Evolutionary conservation across 2,888 invertebrate species (phyloP).

Genomic region (Chaetogeoica ovagalla): DNA sequence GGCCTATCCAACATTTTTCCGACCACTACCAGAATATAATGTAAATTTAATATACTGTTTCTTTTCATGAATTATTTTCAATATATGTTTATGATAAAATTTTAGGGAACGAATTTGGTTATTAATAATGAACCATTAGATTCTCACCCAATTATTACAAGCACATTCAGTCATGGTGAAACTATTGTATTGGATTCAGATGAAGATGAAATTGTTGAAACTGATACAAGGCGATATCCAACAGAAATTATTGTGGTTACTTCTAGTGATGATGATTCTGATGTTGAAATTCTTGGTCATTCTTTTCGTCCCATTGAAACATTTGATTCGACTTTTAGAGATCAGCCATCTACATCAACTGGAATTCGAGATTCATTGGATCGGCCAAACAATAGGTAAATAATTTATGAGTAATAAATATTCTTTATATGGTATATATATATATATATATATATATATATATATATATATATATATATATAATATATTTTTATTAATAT

Average conservation of each 20-base stretch:
- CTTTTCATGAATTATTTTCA: neutral
- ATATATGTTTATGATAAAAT: neutral
- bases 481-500: too few relatives aligned
- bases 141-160: neutral
- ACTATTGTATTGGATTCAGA: slow-evolving; percentile 40
- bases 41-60: slow-evolving; percentile 5
- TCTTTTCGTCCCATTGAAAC: neutral
- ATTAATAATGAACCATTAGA: neutral
- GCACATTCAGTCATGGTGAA: neutral
- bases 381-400: slow-evolving; percentile 29
- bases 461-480: too few relatives aligned
- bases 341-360: slow-evolving; percentile 41
- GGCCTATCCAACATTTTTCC: neutral
- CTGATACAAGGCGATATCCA: slow-evolving; percentile 57
- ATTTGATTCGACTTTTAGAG: slow-evolving; percentile 10
- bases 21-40: neutral
- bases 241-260: slow-evolving; percentile 20
- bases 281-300: slow-evolving; percentile 37
- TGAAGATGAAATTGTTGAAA: neutral
- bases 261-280: slow-evolving; percentile 17
- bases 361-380: slow-evolving; percentile 35
- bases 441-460: too few relatives aligned
- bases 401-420: neutral
- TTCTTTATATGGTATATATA: neutral
- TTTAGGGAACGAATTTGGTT: neutral